Base-by-base conservation (phyloP, 2,797 vertebrate genomes). In the Erethizon dorsatum region DNA sequence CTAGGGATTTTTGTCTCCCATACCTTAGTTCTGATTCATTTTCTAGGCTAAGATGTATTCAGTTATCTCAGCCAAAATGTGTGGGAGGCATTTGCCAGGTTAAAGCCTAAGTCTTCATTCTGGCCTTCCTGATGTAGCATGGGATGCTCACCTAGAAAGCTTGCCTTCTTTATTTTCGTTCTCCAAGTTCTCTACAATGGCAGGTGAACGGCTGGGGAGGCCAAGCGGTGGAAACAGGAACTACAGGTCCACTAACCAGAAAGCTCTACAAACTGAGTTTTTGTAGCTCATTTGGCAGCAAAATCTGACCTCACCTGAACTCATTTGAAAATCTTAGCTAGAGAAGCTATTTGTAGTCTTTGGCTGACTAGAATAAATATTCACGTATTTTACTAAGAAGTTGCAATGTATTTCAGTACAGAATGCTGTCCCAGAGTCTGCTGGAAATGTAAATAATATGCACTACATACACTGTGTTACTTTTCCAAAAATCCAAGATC, bases 11-110 rank as follows among this genome's bases (percentile, higher is more conserved):
- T 75, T 59, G 10, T 87, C 63, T 88, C 52, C n/a, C 50, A 6
- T 10, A 93, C 50, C 69, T 86, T 82, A 41, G 33, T 63, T 93
- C 91, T 96, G 84, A 94, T 95, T 97, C 95, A 96, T 90, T 85
- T 77, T 73, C 90, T 84, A 54, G 69, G 37, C 50, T 95, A 33
- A 73, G 0, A 1, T 75, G 52, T 26, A 69, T 65, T 92, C 33
- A n/a, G 45, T 71, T 54, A 26, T 41, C 50, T 90, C 65, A 47
- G 84, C 73, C 89, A 95, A 93, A 86, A 85, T 84, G 90, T 86
- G 90, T 90, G 67, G 93, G 94, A 78, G 22, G 65, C 17, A 87
- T 47, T 10, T 45, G 11, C 18, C 54, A 91, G 13, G 45, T 41
- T 89, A 65, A 96, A 52, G 14, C 59, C n/a, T 47, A 5, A 54